Evolutionary conservation across 2,113 vertebrate genomes (phyloP).

Genomic region (Elephas maximus): DNA sequence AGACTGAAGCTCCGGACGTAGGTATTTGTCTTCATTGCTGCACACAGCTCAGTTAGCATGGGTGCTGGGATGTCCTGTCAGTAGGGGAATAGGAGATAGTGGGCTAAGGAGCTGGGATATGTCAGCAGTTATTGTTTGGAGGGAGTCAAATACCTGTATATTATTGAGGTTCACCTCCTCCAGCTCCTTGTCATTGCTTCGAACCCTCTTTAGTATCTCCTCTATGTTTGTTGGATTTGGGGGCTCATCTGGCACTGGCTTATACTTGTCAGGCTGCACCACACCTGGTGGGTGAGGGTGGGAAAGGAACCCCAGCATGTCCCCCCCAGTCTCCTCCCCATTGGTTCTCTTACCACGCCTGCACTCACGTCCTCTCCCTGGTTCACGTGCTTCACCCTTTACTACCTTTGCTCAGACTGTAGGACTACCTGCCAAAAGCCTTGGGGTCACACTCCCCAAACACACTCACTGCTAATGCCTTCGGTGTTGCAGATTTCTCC

Average conservation of each 20-base stretch:
- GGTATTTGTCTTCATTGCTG: slow-evolving; percentile 95
- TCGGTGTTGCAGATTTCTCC: slow-evolving; percentile 96
- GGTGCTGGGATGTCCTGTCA: slow-evolving; percentile 95
- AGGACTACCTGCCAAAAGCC: background rate
- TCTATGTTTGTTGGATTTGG: slow-evolving; percentile 96
- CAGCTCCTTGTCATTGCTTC: slow-evolving; percentile 92
- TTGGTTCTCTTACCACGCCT: background rate
- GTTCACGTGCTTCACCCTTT: background rate
- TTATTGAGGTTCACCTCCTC: slow-evolving; percentile 98
- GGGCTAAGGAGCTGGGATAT: background rate
- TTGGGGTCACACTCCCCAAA: fast-evolving
- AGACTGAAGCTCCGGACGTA: slow-evolving; percentile 94
- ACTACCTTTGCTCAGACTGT: background rate
- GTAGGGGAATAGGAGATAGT: background rate
- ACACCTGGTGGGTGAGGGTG: slow-evolving; percentile 90
- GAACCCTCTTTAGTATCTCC: slow-evolving; percentile 93
- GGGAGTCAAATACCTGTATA: slow-evolving; percentile 92
- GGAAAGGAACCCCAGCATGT: slow-evolving; percentile 29
- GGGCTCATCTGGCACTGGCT: slow-evolving; percentile 95
- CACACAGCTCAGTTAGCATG: slow-evolving; percentile 93
- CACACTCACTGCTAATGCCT: slow-evolving; percentile 96
- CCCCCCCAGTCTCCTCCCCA: background rate
- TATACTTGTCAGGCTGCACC: slow-evolving; percentile 96
- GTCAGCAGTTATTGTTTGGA: background rate
- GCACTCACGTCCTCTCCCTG: background rate